Evolutionary conservation across 2,888 invertebrate genomes (phyloP), one percentile per base, ranked within the genome.

Genomic region (Furcula furcula): DNA sequence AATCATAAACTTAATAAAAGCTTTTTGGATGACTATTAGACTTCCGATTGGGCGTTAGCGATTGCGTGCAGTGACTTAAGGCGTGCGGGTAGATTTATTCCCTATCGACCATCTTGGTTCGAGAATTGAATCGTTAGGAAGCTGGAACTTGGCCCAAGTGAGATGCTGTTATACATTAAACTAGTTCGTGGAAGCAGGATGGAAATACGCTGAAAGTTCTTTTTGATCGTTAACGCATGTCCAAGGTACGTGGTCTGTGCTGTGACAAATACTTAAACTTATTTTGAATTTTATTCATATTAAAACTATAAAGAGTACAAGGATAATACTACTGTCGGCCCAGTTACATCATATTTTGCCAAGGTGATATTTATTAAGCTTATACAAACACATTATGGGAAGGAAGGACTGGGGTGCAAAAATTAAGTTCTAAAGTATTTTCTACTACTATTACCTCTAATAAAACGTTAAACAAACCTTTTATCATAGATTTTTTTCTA

Each of bases 101-200:
- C 52, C 55, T 56, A 52, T 45, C 65, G 55, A 61, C 54, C 59
- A 40, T 46, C 46, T 43, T 39, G 49, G 47, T 65, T 53, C 51
- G 46, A 52, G 65, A 67, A 73, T 66, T 60, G 62, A 76, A 66
- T 66, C 63, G 63, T 64, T 64, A 73, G 73, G 70, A 75, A 58
- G 62, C 61, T 53, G 51, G 45, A 53, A 64, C 58, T 48, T 53
- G 38, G 40, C 35, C 43, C 46, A 31, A 57, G 58, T 47, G 60
- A 55, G 55, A 55, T 57, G 51, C 58, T 55, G 36, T 45, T 47
- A 44, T 44, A 47, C 35, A 44, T 42, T 39, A 35, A 37, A 34
- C 31, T 49, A 55, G 37, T 46, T n/a, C 11, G 52, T 49, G 31
- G 31, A 46, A 59, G 39, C 46, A 41, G 48, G 60, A 66, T 36